Evolutionary conservation across 2,797 vertebrate genomes (phyloP).

Genomic region (Tokudaia muenninki): DNA sequence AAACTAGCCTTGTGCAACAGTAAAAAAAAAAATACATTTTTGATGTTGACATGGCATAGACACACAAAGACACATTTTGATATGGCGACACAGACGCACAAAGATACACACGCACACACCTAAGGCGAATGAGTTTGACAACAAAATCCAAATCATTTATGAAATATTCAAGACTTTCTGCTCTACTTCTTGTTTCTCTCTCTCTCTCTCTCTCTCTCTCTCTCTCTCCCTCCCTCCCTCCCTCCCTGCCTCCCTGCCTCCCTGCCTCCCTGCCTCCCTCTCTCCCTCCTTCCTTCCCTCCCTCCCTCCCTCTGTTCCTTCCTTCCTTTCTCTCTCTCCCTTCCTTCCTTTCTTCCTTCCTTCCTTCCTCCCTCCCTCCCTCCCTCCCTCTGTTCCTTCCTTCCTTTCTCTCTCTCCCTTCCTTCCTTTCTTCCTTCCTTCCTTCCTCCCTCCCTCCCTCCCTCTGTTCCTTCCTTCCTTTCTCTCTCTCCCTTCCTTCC

Average conservation of each 20-base stretch:
- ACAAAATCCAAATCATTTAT: not conserved
- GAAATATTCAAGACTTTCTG: not conserved
- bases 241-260: not conserved
- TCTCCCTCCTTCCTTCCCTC: too few relatives aligned
- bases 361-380: not conserved
- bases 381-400: not conserved
- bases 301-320: too few relatives aligned
- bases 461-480: too few relatives aligned
- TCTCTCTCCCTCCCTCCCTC: not conserved
- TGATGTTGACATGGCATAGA: not conserved
- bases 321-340: not conserved
- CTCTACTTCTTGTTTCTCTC: not conserved
- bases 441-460: not conserved
- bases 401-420: not conserved
- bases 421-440: too few relatives aligned
- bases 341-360: too few relatives aligned
- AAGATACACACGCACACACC: not conserved
- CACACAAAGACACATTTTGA: not conserved
- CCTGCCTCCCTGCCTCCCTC: too few relatives aligned
- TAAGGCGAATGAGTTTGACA: not conserved
- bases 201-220: not conserved
- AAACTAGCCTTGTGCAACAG: not conserved
- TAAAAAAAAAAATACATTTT: conserved; percentile 15
- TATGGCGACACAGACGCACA: not conserved
- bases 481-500: too few relatives aligned